These are phyloP conservation scores for Rhinoderma darwinii DNA, from an alignment of 2,113 vertebrate genomes.

Conservation along the genomic window DNA sequence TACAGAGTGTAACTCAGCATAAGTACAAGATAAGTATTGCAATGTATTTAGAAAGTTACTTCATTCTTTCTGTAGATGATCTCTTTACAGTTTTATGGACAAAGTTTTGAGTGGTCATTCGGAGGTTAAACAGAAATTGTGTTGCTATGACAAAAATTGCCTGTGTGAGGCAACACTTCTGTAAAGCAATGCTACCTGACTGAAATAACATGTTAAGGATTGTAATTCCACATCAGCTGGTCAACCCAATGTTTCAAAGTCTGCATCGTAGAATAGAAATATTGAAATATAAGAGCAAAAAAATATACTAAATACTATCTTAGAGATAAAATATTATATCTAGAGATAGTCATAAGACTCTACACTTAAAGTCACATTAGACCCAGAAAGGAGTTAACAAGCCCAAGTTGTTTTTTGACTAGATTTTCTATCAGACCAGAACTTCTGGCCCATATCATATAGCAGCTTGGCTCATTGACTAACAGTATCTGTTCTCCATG, in stretches of 20 bases:
- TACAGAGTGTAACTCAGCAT: too few species aligned
- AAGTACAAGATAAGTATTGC: too few species aligned
- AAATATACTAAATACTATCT: background rate
- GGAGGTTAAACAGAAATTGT: background rate
- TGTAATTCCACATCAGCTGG: background rate
- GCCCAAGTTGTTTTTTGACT: background rate
- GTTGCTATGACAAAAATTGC: background rate
- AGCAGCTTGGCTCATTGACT: constrained; percentile 34
- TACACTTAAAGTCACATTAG: background rate
- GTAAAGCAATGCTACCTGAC: too few species aligned
- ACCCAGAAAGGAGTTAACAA: background rate
- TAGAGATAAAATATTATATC: background rate
- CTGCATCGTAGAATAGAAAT: background rate
- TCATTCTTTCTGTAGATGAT: too few species aligned
- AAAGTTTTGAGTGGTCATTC: background rate
- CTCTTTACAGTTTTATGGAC: background rate
- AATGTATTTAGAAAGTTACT: too few species aligned
- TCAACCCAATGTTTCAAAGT: background rate
- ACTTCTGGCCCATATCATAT: background rate
- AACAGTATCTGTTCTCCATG: background rate
- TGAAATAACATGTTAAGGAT: background rate
- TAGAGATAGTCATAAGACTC: background rate
- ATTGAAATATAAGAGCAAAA: background rate
- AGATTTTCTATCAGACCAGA: background rate
- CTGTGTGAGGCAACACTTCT: background rate